phyloP scores from a whole-genome alignment of 1,140 invertebrate genomes.

The Meloidogyne floridensis region DNA sequence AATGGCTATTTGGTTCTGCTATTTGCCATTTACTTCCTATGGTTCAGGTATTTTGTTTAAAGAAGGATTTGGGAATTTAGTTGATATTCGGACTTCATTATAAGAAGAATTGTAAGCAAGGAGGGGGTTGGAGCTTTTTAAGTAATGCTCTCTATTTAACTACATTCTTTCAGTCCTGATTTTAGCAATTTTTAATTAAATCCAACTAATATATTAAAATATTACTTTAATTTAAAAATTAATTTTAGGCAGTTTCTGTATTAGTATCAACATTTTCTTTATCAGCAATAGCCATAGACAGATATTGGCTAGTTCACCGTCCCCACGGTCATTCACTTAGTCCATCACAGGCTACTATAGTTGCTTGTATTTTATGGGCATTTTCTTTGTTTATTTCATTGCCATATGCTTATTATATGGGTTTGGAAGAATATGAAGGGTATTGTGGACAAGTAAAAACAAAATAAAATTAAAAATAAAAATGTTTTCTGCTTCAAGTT shows the following conservation, averaged over 20 bases:
- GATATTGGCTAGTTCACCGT: constrained; percentile 62
- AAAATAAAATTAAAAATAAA: no score
- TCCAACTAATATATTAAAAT: constrained; percentile 12
- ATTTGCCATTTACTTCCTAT: constrained; percentile 66
- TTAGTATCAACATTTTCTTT: constrained; percentile 62
- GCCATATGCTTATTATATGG: constrained; percentile 66
- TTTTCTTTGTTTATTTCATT: constrained; percentile 62
- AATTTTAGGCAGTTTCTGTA: constrained; percentile 52
- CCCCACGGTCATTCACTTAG: constrained; percentile 56
- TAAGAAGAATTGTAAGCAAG: neutral
- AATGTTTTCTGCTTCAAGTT: constrained; percentile 38
- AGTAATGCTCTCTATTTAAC: no score
- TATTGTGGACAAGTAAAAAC: constrained; percentile 39
- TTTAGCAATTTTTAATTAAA: neutral
- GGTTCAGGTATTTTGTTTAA: constrained; percentile 56
- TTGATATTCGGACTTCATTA: neutral
- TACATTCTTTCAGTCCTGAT: no score
- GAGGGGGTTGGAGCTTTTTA: no score
- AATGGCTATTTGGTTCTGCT: constrained; percentile 65
- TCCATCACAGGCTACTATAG: constrained; percentile 41
- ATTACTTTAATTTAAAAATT: constrained; percentile 8
- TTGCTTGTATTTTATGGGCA: constrained; percentile 59
- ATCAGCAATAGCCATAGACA: constrained; percentile 61
- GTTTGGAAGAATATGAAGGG: constrained; percentile 55
- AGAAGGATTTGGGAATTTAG: neutral